Percentiles rank a stretch among this genome's conserved stretches.
Evolutionary conservation across 2,113 vertebrate genomes (phyloP).

Genomic region (Corythaeola cristata): DNA sequence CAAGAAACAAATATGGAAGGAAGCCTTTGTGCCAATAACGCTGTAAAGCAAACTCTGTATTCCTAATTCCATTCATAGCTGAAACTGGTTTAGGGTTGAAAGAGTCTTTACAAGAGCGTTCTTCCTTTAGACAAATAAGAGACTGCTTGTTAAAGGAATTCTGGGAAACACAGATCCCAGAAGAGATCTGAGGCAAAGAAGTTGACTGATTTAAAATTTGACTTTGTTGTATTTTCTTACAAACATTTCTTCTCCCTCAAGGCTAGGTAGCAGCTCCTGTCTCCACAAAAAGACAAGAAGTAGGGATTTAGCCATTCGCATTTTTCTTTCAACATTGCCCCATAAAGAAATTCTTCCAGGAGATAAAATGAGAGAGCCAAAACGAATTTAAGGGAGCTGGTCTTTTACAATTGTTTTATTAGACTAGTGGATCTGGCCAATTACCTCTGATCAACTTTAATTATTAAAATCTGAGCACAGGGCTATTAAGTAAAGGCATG

Average conservation of each 20-base stretch:
- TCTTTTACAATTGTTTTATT: neutral
- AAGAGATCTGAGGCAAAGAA: neutral
- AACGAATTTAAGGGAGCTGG: neutral
- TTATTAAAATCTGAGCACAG: neutral
- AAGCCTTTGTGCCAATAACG: constrained; percentile 10
- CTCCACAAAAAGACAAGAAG: neutral
- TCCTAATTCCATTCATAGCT: constrained; percentile 8
- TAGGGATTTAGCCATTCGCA: neutral
- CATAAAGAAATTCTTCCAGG: neutral
- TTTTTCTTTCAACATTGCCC: neutral
- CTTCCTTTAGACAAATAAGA: neutral
- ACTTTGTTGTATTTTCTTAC: neutral
- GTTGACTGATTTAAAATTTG: neutral
- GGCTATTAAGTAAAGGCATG: neutral
- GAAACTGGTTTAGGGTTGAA: neutral
- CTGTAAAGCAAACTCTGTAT: constrained; percentile 20
- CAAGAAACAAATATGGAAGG: neutral
- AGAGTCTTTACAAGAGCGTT: neutral
- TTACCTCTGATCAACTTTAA: neutral
- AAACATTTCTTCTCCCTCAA: neutral
- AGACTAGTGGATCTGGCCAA: neutral
- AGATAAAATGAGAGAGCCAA: neutral
- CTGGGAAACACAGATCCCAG: neutral
- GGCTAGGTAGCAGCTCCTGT: neutral
- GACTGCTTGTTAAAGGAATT: neutral